These are phyloP conservation scores for Nasonia longicornis DNA, from an alignment of 1,140 invertebrate species.

Conservation along the genomic window DNA sequence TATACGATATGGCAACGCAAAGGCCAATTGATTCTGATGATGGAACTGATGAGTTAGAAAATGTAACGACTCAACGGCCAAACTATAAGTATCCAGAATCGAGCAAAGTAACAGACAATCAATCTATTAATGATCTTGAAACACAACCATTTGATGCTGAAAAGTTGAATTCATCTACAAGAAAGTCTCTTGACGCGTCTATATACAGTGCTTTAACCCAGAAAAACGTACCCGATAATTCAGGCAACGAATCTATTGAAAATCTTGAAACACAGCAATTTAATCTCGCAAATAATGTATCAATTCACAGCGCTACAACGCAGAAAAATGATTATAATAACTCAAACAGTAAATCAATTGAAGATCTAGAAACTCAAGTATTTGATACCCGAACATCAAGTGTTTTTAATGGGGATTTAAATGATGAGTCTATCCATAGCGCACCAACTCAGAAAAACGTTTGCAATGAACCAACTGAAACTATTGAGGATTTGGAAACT, in stretches of 20 bases:
- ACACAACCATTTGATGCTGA: constrained; percentile 24
- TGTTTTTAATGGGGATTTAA: not conserved
- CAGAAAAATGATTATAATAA: not conserved
- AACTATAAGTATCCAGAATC: not conserved
- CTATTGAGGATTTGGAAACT: not conserved
- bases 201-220: constrained; percentile 27
- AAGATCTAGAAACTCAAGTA: constrained; percentile 33
- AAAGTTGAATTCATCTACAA: not conserved
- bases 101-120: not conserved
- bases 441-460: not conserved
- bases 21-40: constrained; percentile 11
- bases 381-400: not conserved
- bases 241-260: constrained; percentile 1
- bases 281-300: not conserved
- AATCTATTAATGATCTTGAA: constrained; percentile 24
- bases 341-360: not conserved
- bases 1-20: constrained; percentile 46
- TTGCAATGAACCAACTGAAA: not conserved
- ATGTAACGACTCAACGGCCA: not conserved
- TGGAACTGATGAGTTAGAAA: not conserved
- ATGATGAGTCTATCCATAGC: not conserved
- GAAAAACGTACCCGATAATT: not conserved
- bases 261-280: constrained; percentile 38
- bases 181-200: not conserved
- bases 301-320: not conserved